Conservation (phyloP, 1,140 invertebrate genomes). For the Heterodera carotae region DNA sequence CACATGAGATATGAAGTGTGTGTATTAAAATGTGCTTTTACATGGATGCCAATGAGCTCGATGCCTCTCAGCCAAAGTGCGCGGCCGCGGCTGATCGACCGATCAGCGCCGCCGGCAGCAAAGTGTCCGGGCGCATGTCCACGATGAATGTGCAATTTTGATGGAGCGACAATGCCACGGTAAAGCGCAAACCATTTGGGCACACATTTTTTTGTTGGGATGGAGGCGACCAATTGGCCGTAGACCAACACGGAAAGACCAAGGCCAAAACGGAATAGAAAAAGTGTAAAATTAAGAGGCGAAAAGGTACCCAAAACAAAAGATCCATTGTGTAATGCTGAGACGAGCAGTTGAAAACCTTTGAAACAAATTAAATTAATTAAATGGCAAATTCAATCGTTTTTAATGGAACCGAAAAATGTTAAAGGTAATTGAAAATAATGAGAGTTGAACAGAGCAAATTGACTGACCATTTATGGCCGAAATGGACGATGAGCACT, state of each 20-base stretch:
- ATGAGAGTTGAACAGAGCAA: neutral
- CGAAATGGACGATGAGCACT: conserved; percentile 94
- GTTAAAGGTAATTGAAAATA: no score
- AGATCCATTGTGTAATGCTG: conserved; percentile 90
- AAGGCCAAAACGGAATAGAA: conserved; percentile 69
- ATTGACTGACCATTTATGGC: conserved; percentile 86
- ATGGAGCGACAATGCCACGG: conserved; percentile 42
- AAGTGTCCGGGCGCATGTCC: neutral
- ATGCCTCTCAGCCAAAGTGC: conserved; percentile 59
- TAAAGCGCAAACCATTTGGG: conserved; percentile 73
- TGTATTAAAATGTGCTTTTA: conserved; percentile 47
- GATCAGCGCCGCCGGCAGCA: neutral
- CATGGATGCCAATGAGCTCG: conserved; percentile 60
- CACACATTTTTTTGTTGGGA: conserved; percentile 85
- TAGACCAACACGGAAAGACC: conserved; percentile 84
- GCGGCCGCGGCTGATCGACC: conserved; percentile 33
- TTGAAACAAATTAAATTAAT: neutral
- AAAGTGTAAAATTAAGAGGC: neutral
- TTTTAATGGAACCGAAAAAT: no score
- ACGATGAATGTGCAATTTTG: conserved; percentile 24
- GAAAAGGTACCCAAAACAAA: conserved; percentile 78
- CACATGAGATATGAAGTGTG: no score
- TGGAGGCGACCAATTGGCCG: conserved; percentile 76
- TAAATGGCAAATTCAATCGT: neutral
- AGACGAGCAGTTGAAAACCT: conserved; percentile 75